Evolutionary conservation across 2,113 vertebrate genomes (phyloP).

Genomic region (Syngnathus floridae): DNA sequence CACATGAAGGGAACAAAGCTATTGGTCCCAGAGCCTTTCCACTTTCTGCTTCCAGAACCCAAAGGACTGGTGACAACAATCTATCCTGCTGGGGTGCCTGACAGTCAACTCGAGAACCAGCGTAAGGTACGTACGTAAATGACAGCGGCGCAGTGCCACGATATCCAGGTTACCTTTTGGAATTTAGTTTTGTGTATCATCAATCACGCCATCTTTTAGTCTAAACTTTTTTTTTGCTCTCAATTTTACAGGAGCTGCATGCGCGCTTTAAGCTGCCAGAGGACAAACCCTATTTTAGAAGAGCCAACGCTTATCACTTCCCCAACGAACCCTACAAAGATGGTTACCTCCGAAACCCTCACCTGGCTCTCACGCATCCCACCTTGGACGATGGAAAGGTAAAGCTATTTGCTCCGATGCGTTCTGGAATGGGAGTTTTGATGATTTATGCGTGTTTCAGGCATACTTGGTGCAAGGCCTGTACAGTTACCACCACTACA

Average conservation of each 20-base stretch:
- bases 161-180: background rate
- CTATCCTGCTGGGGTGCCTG: conserved; percentile 82
- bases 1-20: conserved; percentile 80
- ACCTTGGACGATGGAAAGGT: conserved; percentile 77
- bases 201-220: background rate
- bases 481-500: conserved; percentile 93
- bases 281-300: conserved; percentile 84
- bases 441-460: conserved; percentile 51
- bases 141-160: background rate
- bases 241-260: conserved; percentile 78
- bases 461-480: conserved; percentile 77
- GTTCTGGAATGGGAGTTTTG: background rate
- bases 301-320: conserved; percentile 85
- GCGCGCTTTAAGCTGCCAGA: conserved; percentile 73
- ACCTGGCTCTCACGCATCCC: conserved; percentile 75
- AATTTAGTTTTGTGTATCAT: background rate
- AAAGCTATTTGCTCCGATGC: conserved; percentile 25
- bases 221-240: background rate
- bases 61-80: conserved; percentile 76
- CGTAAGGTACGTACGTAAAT: conserved; percentile 71
- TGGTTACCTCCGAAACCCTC: conserved; percentile 86
- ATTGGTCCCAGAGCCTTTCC: conserved; percentile 80
- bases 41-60: conserved; percentile 83
- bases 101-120: conserved; percentile 75
- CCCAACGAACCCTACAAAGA: conserved; percentile 85